Evolutionary conservation across 37 sponge, comb jelly and placozoan genomes (phyloP).

Genomic region (Agelas oroides): DNA sequence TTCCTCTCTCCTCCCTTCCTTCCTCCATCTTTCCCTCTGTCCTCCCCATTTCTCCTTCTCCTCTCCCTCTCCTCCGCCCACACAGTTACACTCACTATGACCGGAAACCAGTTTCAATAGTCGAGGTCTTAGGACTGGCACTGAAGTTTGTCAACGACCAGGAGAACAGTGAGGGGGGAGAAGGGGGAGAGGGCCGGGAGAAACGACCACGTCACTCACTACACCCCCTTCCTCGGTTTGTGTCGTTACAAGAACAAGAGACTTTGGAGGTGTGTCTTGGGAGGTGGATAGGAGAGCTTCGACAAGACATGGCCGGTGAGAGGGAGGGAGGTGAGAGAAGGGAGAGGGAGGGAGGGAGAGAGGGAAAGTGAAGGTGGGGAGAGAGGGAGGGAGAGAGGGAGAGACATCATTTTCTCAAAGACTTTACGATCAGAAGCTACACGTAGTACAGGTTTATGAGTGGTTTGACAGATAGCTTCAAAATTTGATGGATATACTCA

Average conservation of each 20-base stretch:
- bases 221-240: conserved; percentile 41
- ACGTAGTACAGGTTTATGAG: too few relatives aligned
- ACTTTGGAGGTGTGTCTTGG: conserved; percentile 24
- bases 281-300: conserved; percentile 53
- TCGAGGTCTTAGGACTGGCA: conserved; percentile 41
- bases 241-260: conserved; percentile 14
- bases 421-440: too few relatives aligned
- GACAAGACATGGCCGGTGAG: conserved; percentile 55
- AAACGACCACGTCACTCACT: conserved; percentile 47
- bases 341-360: conserved; percentile 20
- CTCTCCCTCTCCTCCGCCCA: not conserved
- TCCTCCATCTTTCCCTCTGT: too few relatives aligned
- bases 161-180: not conserved
- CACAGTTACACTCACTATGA: conserved; percentile 52
- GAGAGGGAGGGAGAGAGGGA: too few relatives aligned
- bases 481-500: too few relatives aligned
- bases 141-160: conserved; percentile 44
- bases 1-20: too few relatives aligned
- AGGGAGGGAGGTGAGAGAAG: not conserved
- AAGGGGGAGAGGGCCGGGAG: conserved; percentile 21
- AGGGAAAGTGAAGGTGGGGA: not conserved
- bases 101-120: conserved; percentile 40
- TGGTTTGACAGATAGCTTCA: too few relatives aligned
- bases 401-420: too few relatives aligned
- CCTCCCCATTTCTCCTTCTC: too few relatives aligned